Percentiles rank a stretch among this genome's conserved stretches.
Conservation (phyloP, 1,140 invertebrate genomes). For the Spodoptera litura region DNA sequence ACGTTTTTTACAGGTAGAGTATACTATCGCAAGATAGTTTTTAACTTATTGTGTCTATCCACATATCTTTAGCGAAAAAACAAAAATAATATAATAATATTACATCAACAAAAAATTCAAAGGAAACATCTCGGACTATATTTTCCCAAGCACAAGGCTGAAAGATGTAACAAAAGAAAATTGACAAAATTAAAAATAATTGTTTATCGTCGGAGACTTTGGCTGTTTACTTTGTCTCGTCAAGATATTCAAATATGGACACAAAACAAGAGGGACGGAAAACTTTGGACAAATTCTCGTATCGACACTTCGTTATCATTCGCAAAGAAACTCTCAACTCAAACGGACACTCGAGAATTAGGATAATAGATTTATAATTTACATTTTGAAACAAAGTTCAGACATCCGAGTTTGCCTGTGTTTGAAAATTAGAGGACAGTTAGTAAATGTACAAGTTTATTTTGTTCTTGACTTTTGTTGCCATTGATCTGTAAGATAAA, state of each 20-base stretch:
- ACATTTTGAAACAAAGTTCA: slow-evolving; percentile 38
- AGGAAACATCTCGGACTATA: too few relatives aligned
- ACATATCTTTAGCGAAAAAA: too few relatives aligned
- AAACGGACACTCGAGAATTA: slow-evolving; percentile 45
- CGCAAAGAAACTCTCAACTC: slow-evolving; percentile 33
- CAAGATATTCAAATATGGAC: slow-evolving; percentile 45
- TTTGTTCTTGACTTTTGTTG: slow-evolving; percentile 18
- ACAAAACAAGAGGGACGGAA: slow-evolving; percentile 23
- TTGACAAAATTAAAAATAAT: slow-evolving; percentile 43
- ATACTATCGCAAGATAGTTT: too few relatives aligned
- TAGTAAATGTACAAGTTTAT: slow-evolving; percentile 30
- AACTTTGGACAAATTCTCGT: slow-evolving; percentile 41
- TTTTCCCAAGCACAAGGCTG: too few relatives aligned
- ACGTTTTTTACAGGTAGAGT: too few relatives aligned
- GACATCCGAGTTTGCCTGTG: slow-evolving; percentile 39
- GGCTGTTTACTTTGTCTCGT: slow-evolving; percentile 41
- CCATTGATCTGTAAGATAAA: not conserved
- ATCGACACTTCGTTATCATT: slow-evolving; percentile 46
- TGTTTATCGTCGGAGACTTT: slow-evolving; percentile 26
- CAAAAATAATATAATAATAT: not conserved
- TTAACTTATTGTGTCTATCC: too few relatives aligned
- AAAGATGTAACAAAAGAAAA: slow-evolving; percentile 3
- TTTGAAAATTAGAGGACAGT: slow-evolving; percentile 34
- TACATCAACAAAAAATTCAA: not conserved
- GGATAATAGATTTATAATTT: slow-evolving; percentile 47